Conservation (phyloP, 2,113 vertebrate species). For the Pteronura brasiliensis region DNA sequence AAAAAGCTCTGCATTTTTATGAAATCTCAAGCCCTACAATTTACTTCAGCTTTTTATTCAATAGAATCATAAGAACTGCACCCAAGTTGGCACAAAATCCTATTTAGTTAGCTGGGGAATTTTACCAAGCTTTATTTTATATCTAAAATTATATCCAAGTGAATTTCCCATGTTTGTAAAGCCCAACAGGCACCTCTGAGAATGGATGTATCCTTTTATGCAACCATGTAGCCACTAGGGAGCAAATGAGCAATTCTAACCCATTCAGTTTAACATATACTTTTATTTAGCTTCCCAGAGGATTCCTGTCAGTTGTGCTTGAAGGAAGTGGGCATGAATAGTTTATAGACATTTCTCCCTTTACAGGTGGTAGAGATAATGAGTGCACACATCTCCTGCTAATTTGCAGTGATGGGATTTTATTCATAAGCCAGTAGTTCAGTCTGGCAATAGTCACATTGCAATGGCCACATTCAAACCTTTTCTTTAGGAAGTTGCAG, state of each 20-base stretch:
- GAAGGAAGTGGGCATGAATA: background rate
- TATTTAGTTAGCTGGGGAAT: background rate
- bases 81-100: background rate
- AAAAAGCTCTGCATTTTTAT: background rate
- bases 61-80: background rate
- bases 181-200: background rate
- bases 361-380: background rate
- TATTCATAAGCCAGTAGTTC: slow-evolving; percentile 43
- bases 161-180: background rate
- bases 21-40: background rate
- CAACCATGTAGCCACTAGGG: background rate
- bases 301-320: background rate
- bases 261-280: background rate
- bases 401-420: slow-evolving; percentile 11
- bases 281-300: slow-evolving; percentile 16
- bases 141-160: background rate
- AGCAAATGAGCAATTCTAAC: background rate
- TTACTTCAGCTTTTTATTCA: background rate
- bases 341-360: slow-evolving; percentile 7
- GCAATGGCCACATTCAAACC: background rate
- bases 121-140: background rate
- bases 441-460: background rate
- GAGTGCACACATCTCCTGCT: background rate
- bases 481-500: background rate
- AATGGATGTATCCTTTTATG: background rate